phyloP scores from a whole-genome alignment of 2,113 vertebrate genomes.

The Cryptotis parvus region DNA sequence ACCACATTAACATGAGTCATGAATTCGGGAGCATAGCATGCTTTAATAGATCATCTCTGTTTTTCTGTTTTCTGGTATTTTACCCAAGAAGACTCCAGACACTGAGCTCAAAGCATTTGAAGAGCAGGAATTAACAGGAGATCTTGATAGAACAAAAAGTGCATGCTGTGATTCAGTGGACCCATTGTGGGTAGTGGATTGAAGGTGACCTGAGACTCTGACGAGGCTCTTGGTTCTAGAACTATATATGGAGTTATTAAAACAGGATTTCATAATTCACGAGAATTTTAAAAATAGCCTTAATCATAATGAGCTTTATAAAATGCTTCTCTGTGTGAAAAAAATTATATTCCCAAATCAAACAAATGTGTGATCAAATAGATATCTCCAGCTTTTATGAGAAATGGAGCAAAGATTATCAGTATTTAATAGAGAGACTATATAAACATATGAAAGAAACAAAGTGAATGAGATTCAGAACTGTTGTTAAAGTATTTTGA shows the following conservation, averaged over 20 bases:
- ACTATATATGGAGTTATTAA: neutral
- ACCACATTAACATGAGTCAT: rapidly evolving
- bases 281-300: neutral
- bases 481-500: neutral
- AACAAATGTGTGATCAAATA: neutral
- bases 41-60: neutral
- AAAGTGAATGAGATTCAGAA: constrained; percentile 8
- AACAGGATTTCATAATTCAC: neutral
- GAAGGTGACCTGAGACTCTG: no score
- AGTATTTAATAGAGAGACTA: neutral
- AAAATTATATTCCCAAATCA: no score
- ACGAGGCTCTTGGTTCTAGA: rapidly evolving
- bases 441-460: neutral
- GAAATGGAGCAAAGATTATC: neutral
- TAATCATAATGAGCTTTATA: neutral
- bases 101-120: neutral
- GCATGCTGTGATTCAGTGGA: neutral
- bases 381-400: neutral
- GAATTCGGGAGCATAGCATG: neutral
- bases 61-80: neutral
- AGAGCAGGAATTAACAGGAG: neutral
- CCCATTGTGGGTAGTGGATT: neutral
- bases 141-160: neutral
- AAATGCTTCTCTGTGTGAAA: neutral
- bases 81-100: neutral